Conservation (phyloP, 1,140 invertebrate genomes). For the Drosophila quadrilineata region DNA sequence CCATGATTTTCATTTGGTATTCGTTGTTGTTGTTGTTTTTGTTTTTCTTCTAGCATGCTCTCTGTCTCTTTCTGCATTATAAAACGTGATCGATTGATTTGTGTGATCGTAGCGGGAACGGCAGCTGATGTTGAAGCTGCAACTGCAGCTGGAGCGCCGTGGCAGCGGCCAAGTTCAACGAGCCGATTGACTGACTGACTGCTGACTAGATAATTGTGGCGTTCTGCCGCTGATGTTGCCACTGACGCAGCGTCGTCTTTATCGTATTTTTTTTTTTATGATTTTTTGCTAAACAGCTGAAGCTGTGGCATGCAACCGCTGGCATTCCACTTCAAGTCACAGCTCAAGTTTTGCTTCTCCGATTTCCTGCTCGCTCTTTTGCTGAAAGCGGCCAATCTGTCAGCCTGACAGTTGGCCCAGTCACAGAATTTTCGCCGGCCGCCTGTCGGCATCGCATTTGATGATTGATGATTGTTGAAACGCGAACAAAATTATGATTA, state of each 20-base stretch:
- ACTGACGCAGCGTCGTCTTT: constrained; percentile 70
- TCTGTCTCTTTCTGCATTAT: constrained; percentile 47
- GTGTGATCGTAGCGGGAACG: constrained; percentile 56
- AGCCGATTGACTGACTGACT: constrained; percentile 79
- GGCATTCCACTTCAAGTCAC: constrained; percentile 53
- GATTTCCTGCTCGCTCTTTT: constrained; percentile 43
- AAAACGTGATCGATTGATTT: constrained; percentile 81
- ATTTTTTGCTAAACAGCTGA: constrained; percentile 66
- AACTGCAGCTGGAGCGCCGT: constrained; percentile 38
- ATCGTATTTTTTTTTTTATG: too few relatives aligned
- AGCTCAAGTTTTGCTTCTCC: constrained; percentile 25
- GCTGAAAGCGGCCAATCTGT: constrained; percentile 76
- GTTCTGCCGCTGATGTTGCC: constrained; percentile 69
- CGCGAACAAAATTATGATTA: constrained; percentile 81
- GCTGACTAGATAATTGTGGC: constrained; percentile 81
- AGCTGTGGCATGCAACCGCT: constrained; percentile 46
- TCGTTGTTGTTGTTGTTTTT: constrained; percentile 21
- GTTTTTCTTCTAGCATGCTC: constrained; percentile 17
- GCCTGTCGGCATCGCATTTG: constrained; percentile 64
- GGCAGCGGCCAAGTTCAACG: constrained; percentile 80
- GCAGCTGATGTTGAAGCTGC: constrained; percentile 29
- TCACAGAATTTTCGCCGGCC: constrained; percentile 64
- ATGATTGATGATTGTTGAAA: constrained; percentile 80
- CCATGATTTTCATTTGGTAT: constrained; percentile 19
- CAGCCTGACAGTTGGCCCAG: constrained; percentile 78